Evolutionary conservation across 2,797 vertebrate species (phyloP), one percentile per base, ranked within the genome.

Genomic region (Eidolon dupreanum): DNA sequence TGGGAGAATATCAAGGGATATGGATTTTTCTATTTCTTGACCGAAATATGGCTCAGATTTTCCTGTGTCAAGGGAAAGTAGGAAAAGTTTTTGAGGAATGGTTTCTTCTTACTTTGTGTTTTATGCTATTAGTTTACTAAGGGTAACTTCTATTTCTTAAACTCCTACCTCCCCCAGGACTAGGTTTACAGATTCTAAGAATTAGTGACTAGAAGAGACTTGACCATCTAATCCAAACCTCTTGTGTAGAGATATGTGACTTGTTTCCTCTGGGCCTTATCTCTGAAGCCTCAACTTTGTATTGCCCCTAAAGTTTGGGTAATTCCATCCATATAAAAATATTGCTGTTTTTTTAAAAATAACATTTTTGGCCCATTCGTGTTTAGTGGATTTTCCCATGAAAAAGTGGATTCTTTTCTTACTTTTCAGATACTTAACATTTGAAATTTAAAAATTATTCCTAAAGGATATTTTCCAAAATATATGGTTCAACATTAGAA

Each of bases 281-380:
- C 46, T 85, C 7, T 84, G 55, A 92, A 61, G 6, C 8, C 8
- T 22, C 1, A n/a, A 46, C 6, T 94, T 74, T 66, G 33, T 46
- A 49, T 13, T 89, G 22, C n/a, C 13, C 41, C 51, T 71, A 51
- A 51, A 79, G 10, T 95, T 71, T 74, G 31, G 8, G 9, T 61
- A 95, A 86, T 84, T 88, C 71, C 6, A 73, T 70, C 3, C 65
- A 90, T 84, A 93, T 84, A 2, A 68, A 97, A 85, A 77, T 94
- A 81, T 33, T 84, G 15, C 9, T 90, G 33, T 87, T 88, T 65
- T 46, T 28, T 78, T 79, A 84, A 96, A 92, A 75, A 63, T 74
- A 57, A 15, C 11, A 92, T 41, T 90, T 90, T 68, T 77, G 24
- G 4, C 46, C 73, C 57, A 19, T 71, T 94, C 12, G 43, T 78